Evolutionary conservation across 2,113 vertebrate species (phyloP).

Genomic region (Labeo rohita): DNA sequence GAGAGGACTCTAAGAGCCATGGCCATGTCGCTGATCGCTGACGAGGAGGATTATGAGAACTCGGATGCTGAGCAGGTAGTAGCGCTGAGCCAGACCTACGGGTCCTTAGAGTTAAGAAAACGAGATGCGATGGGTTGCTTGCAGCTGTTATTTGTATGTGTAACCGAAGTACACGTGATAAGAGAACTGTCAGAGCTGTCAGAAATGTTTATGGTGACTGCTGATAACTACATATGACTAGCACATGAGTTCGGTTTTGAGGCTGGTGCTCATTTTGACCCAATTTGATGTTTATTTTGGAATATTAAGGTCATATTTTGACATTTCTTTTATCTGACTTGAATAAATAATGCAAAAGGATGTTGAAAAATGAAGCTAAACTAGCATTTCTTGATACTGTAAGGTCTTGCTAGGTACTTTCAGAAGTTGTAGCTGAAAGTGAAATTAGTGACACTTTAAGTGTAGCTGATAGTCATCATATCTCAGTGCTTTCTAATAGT

Average conservation of each 20-base stretch:
- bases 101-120: background rate
- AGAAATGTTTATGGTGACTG: background rate
- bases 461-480: background rate
- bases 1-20: slow-evolving; percentile 85
- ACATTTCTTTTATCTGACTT: background rate
- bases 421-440: slow-evolving; percentile 3
- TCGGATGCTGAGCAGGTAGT: slow-evolving; percentile 88
- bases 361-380: background rate
- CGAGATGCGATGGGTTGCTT: background rate
- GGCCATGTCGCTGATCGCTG: slow-evolving; percentile 91
- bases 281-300: background rate
- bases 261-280: background rate
- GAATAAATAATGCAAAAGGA: background rate
- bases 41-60: slow-evolving; percentile 89
- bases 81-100: background rate
- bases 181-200: slow-evolving; percentile 28
- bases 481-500: background rate
- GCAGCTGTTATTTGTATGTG: background rate
- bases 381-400: background rate
- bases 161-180: background rate
- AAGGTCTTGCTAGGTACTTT: slow-evolving; percentile 19
- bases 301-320: background rate
- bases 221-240: background rate
- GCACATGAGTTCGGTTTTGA: background rate
- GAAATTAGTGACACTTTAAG: background rate